Evolutionary conservation across 2,113 vertebrate species (phyloP), one percentile per base, ranked within the genome.

Genomic region (Acrocephalus kingi): DNA sequence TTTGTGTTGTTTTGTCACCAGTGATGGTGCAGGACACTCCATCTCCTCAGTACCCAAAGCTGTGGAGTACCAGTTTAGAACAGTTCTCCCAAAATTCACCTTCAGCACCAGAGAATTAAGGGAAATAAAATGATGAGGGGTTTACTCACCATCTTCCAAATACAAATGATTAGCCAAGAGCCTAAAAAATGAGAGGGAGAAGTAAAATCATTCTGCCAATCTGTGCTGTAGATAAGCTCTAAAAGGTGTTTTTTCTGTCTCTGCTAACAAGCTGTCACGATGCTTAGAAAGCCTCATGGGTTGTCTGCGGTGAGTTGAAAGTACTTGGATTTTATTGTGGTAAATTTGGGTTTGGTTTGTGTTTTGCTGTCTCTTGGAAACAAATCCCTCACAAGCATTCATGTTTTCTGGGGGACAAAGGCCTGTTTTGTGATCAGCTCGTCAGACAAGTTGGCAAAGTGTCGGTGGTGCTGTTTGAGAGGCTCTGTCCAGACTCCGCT

Each of bases 161-260:
- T 51, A 13, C 14, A 28, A 25, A 73, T n/a, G 72, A 10, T 35
- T 90, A 56, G 28, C 16, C 27, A 74, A 77, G 43, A 89, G 21
- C 48, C 62, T 91, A 8, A 54, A 83, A 35, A 62, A 49, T 23
- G 14, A 63, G 63, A 76, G 55, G 37, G 9, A 13, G 15, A 21
- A 18, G 15, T 27, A 1, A 19, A 67, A 37, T 12, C 23, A 27
- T 19, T 71, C n/a, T 90, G 88, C 83, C 68, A 84, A 71, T 76
- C 56, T 94, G 80, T 95, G 94, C 89, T 93, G 84, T n/a, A 92
- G 94, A 71, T 84, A 31, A 94, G 95, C 93, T 96, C 96, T 96
- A 95, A 97, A 96, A 97, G 89, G 86, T 97, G 61, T 96, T 92
- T 94, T 97, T 96, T 97, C 96, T 97, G 93, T 97, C 91, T 89